Evolutionary conservation across 2,888 invertebrate species (phyloP).

Genomic region (Drosophila crucigera): DNA sequence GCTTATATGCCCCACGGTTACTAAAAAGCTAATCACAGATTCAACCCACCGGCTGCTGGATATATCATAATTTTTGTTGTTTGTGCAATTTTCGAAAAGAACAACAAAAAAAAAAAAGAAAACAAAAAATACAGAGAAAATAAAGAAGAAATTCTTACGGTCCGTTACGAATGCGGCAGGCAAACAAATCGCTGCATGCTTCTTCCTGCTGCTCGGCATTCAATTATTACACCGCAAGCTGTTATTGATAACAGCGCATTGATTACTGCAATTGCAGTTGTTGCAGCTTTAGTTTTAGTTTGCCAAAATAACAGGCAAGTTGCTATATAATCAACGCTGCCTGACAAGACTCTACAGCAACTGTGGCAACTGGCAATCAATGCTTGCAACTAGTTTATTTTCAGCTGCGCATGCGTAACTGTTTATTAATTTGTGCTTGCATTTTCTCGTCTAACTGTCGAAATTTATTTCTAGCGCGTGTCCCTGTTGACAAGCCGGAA

Average conservation of each 20-base stretch:
- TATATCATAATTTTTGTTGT: conserved; percentile 71
- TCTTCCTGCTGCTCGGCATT: conserved; percentile 43
- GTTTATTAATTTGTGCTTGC: conserved; percentile 73
- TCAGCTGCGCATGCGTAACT: conserved; percentile 72
- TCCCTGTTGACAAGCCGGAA: conserved; percentile 46
- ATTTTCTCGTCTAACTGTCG: conserved; percentile 1
- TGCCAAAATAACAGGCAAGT: conserved; percentile 69
- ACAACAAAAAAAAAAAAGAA: background rate
- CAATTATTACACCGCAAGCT: conserved; percentile 78
- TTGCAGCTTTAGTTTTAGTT: conserved; percentile 32
- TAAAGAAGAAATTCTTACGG: conserved; percentile 54
- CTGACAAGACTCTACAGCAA: background rate
- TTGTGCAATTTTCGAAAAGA: conserved; percentile 66
- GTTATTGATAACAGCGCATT: conserved; percentile 79
- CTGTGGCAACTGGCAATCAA: conserved; percentile 49
- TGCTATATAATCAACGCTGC: conserved; percentile 60
- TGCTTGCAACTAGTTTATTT: conserved; percentile 59
- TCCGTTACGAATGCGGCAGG: conserved; percentile 41
- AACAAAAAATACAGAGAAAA: background rate
- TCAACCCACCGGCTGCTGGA: conserved; percentile 35
- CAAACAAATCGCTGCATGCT: conserved; percentile 43
- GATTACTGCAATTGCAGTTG: conserved; percentile 75
- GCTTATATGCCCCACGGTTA: conserved; percentile 19
- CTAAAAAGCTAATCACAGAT: conserved; percentile 62
- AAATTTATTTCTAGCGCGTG: background rate